These are phyloP conservation scores for Phyllopteryx taeniolatus DNA, from an alignment of 2,113 vertebrate genomes.

Conservation along the genomic window DNA sequence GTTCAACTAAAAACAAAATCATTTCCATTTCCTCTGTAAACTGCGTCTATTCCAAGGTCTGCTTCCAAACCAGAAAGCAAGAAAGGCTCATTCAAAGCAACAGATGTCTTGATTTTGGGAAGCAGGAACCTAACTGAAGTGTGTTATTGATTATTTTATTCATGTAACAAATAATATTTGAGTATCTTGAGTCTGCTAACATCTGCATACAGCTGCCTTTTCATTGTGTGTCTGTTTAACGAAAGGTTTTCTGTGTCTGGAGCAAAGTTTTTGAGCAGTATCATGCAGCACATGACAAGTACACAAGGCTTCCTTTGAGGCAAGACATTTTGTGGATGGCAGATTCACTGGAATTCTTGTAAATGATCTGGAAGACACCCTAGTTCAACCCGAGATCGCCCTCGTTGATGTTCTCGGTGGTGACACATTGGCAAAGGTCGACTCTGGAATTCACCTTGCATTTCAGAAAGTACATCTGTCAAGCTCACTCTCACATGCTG, in stretches of 20 bases:
- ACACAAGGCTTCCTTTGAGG: conserved; percentile 23
- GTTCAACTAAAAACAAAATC: conserved; percentile 18
- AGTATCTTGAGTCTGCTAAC: conserved; percentile 1
- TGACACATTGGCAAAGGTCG: conserved; percentile 18
- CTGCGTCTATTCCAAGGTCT: conserved; percentile 34
- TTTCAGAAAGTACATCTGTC: conserved; percentile 56
- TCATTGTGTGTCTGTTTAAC: conserved; percentile 28
- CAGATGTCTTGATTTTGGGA: conserved; percentile 14
- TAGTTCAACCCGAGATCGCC: conserved; percentile 33
- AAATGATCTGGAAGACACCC: conserved; percentile 39
- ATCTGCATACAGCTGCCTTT: conserved; percentile 16
- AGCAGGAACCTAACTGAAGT: not conserved
- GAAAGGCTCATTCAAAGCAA: conserved; percentile 30
- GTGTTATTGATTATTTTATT: conserved; percentile 7
- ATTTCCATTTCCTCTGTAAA: conserved; percentile 21
- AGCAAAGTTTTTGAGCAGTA: conserved; percentile 28
- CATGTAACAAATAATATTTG: conserved; percentile 15
- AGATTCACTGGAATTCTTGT: conserved; percentile 34
- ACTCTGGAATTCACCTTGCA: conserved; percentile 47
- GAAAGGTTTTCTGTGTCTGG: conserved; percentile 43
- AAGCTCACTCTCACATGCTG: conserved; percentile 29
- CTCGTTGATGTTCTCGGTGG: conserved; percentile 26
- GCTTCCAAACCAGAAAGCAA: conserved; percentile 36
- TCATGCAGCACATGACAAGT: conserved; percentile 25
- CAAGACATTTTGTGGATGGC: conserved; percentile 16